Conservation (phyloP, 2,888 invertebrate genomes). For the Caenorhabditis sp. region DNA sequence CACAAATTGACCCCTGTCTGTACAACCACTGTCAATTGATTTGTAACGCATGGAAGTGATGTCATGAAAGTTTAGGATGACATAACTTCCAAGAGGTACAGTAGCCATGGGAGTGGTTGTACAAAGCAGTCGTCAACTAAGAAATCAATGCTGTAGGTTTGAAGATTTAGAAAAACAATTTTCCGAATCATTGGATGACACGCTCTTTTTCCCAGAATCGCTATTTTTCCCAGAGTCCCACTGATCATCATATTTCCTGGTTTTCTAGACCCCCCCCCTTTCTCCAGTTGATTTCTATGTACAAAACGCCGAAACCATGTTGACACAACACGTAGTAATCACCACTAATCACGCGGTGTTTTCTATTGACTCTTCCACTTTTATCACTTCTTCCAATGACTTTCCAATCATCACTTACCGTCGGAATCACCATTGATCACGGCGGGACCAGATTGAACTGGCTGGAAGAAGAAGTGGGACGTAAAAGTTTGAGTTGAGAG, state of each 20-base stretch:
- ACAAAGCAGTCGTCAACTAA: too few relatives aligned
- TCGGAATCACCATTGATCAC: constrained; percentile 68
- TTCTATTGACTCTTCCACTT: constrained; percentile 41
- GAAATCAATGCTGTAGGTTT: too few relatives aligned
- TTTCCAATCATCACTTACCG: constrained; percentile 68
- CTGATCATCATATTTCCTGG: too few relatives aligned
- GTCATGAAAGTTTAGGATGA: too few relatives aligned
- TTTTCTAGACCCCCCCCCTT: background rate
- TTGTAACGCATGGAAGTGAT: too few relatives aligned
- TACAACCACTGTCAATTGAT: too few relatives aligned
- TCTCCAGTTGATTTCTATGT: background rate
- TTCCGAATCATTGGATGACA: too few relatives aligned
- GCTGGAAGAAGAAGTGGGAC: constrained; percentile 15
- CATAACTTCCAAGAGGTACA: too few relatives aligned
- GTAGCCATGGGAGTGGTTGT: too few relatives aligned
- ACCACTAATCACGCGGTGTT: constrained; percentile 29
- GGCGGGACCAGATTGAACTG: background rate
- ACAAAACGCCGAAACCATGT: constrained; percentile 11
- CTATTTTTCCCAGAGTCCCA: background rate
- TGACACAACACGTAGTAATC: constrained; percentile 35
- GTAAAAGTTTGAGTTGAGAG: too few relatives aligned
- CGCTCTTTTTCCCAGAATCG: background rate
- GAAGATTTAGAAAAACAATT: too few relatives aligned
- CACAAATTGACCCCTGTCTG: too few relatives aligned
- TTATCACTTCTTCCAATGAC: constrained; percentile 30